Evolutionary conservation across 1,140 invertebrate species (phyloP), one percentile per base, ranked within the genome.

Genomic region (Drosophila erecta): DNA sequence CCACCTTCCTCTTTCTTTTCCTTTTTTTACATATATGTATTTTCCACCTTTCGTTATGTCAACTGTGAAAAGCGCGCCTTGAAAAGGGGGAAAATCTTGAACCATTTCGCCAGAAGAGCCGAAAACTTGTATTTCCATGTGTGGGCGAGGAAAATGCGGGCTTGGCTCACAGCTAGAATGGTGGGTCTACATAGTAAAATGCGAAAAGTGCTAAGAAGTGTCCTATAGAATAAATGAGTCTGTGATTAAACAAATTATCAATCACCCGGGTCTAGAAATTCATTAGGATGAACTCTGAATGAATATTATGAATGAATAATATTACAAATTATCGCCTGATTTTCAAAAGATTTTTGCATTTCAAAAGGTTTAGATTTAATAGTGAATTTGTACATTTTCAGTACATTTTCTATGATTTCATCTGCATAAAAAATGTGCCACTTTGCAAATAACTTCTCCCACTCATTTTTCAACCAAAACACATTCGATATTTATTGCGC

Each of bases 31-130:
- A 20, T 58, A 33, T 35, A 20, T 58, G 30, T 38, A 20, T 72
- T 58, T 58, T 58, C 70, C 72, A 70, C 72, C 76, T 75, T 70
- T 55, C 53, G 64, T 70, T 81, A 86, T 85, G 81, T 86, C 81
- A 86, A 81, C 78, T 75, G 81, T 78, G 61, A 86, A 86, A 78
- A 61, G 60, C 61, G 65, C 61, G 81, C 43, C 65, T 66, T 70
- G 74, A 59, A 76, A 79, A 85, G 76, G 62, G 69, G 74, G 58
- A 74, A 74, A 74, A 74, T 74, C 56, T 72, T 72, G 41, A 72
- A 62, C 67, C 56, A 61, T 74, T 74, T 74, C 58, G 17, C 51
- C 35, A 53, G 22, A 74, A 74, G 30, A 74, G 53, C 47, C 41
- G 20, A 73, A 69, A 70, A 70, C 66, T 70, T 70, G 56, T 49